These are phyloP conservation scores for Diloba caeruleocephala DNA, from an alignment of 2,888 invertebrate genomes.

Conservation along the genomic window DNA sequence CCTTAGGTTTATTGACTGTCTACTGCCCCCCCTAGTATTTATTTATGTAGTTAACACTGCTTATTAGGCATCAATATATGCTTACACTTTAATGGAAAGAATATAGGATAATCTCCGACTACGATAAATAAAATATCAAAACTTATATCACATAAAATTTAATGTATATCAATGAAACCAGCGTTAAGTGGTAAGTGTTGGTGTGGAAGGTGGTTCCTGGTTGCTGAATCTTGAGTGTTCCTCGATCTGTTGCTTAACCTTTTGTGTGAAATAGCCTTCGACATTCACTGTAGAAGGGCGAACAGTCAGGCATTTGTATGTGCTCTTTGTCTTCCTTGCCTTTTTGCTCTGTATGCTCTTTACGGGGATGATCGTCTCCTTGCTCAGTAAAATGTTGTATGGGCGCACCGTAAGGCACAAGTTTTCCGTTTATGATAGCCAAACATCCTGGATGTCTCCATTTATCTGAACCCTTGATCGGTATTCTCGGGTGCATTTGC, in stretches of 20 bases:
- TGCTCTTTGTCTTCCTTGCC: conserved; percentile 42
- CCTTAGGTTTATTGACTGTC: no score
- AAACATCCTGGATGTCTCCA: conserved; percentile 25
- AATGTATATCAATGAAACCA: no score
- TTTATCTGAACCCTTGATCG: conserved; percentile 5
- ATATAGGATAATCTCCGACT: no score
- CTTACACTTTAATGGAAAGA: no score
- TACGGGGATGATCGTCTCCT: neutral
- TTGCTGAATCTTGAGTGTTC: conserved; percentile 64
- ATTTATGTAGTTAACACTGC: no score
- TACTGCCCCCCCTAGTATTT: no score
- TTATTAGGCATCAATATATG: no score
- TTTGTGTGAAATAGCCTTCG: conserved; percentile 63
- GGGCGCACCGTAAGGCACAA: conserved; percentile 3
- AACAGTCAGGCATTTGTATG: conserved; percentile 64
- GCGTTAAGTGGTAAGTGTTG: no score
- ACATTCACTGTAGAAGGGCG: conserved; percentile 58
- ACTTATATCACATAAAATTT: no score
- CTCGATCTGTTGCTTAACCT: conserved; percentile 59
- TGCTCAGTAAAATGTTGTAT: conserved; percentile 9
- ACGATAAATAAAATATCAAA: no score
- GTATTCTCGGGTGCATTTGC: conserved; percentile 33
- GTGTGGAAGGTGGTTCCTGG: neutral
- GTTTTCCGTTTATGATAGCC: conserved; percentile 13
- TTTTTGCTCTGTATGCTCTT: neutral